These are phyloP conservation scores for Carlito syrichta DNA, from an alignment of 2,113 vertebrate species.

Conservation along the genomic window DNA sequence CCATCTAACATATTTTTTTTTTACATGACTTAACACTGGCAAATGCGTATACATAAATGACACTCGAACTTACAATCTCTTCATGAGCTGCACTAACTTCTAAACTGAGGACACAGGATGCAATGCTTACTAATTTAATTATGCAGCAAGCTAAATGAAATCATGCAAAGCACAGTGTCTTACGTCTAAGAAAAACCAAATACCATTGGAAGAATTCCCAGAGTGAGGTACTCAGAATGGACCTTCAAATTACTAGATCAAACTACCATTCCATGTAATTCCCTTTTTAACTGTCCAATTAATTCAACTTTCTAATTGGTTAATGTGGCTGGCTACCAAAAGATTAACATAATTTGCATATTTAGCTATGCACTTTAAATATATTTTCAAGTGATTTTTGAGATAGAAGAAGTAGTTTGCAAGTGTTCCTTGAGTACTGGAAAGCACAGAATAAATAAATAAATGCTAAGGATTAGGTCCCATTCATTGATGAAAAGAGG, in stretches of 20 bases:
- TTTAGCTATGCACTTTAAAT: slow-evolving; percentile 24
- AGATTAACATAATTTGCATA: slow-evolving; percentile 53
- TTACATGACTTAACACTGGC: background rate
- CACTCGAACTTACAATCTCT: background rate
- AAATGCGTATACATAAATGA: background rate
- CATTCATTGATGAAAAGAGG: background rate
- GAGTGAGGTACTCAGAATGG: background rate
- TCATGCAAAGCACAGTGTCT: background rate
- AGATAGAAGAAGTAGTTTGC: background rate
- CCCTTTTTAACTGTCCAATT: slow-evolving; percentile 29
- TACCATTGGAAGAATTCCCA: slow-evolving; percentile 38
- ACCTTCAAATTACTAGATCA: slow-evolving; percentile 3
- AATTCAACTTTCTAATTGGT: slow-evolving; percentile 45
- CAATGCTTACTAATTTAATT: background rate
- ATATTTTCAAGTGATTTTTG: background rate
- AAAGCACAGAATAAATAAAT: background rate
- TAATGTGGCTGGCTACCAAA: background rate
- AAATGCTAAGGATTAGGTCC: background rate
- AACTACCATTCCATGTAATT: background rate
- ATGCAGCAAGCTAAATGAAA: slow-evolving; percentile 14
- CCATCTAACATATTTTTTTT: background rate
- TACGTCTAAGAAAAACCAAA: slow-evolving; percentile 14
- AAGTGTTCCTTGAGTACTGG: background rate
- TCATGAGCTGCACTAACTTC: background rate
- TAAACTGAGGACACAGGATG: background rate